Evolutionary conservation across 2,113 vertebrate species (phyloP), one percentile per base, ranked within the genome.

Genomic region (Cyprinodon brontotheroides): DNA sequence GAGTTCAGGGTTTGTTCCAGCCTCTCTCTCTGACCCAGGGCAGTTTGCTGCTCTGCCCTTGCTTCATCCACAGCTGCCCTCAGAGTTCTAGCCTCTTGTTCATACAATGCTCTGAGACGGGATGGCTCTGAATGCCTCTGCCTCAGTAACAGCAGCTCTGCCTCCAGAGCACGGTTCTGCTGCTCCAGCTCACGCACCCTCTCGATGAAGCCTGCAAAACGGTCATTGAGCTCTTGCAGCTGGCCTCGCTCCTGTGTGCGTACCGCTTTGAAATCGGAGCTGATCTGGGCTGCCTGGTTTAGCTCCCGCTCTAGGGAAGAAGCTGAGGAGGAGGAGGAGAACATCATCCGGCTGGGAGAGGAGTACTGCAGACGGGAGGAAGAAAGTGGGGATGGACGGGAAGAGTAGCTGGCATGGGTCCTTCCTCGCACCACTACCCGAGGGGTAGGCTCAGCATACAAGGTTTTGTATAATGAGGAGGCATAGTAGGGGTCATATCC

Each of bases 41-140:
- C 85, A 6, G 89, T 90, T 72, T 94, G 92, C 13, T 93, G 91
- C 2, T 95, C 93, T 48, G 89, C 89, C 61, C 89, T 92, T 68
- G 94, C 94, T 79, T 94, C 92, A 4, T 92, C 93, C 47, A 93
- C 90, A 0, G 94, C 95, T 0, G 93, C 92, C 38, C 92, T 93
- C 65, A 92, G 85, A 59, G 90, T 65, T 1, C 93, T 90, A 70
- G 91, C 90, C 80, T 94, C 94, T 39, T 92, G 93, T 82, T 77
- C 82, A 0, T 92, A 93, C 17, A 90, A 45, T 4, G 39, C 86
- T 78, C 88, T 86, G 78, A 95, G 90, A 14, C 96, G 94, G 78
- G 96, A 97, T 0, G 97, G 97, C 76, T 98, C 96, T 1, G 89
- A 85, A 92, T 98, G 95, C 20, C 95, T 92, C 77, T 94, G 93